phyloP scores from a whole-genome alignment of 2,888 invertebrate species.

The Conus canariensis region DNA sequence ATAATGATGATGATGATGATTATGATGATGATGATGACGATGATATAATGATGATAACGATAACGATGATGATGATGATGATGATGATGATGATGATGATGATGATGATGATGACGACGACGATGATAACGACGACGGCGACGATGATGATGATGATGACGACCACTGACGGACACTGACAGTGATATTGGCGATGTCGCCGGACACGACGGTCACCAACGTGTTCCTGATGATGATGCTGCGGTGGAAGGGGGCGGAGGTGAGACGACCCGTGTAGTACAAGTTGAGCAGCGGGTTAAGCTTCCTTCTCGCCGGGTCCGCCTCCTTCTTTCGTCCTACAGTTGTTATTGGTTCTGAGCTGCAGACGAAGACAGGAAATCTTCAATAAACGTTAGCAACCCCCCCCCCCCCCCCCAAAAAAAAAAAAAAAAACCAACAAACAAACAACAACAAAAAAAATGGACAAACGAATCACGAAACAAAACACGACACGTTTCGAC shows the following conservation, averaged over 20 bases:
- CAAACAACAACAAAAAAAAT: no score
- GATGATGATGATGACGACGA: no score
- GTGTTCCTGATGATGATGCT: constrained; percentile 20
- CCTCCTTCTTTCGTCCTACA: not conserved
- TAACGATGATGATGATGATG: no score
- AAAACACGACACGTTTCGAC: no score
- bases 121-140: no score
- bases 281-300: not conserved
- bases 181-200: not conserved
- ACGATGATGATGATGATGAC: not conserved
- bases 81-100: no score
- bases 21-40: not conserved
- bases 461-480: no score
- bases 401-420: no score
- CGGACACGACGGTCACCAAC: not conserved
- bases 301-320: not conserved
- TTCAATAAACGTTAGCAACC: no score
- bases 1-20: not conserved
- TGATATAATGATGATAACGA: not conserved
- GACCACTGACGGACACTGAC: not conserved
- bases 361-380: no score
- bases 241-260: not conserved
- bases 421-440: no score
- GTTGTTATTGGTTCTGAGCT: no score
- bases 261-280: not conserved